Evolutionary conservation across 2,888 invertebrate genomes (phyloP), one percentile per base, ranked within the genome.

Genomic region (Drosophila buzzatii): DNA sequence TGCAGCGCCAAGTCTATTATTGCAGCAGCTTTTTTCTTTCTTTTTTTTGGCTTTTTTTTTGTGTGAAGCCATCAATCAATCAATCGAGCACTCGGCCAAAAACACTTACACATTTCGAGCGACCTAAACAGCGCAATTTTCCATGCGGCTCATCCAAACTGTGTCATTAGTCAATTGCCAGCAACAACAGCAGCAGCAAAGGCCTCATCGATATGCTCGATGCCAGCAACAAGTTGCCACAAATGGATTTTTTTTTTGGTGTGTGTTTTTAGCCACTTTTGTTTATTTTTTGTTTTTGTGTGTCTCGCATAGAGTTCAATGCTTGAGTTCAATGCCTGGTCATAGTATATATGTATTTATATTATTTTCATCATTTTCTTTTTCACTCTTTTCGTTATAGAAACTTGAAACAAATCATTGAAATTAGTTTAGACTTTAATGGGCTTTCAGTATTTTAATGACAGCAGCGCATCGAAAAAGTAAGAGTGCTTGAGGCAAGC

Each of bases 221-320:
- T 35, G 65, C 44, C 45, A 68, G 81, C 84, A 86, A 89, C 89
- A 88, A 83, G 89, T 88, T 83, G 85, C 82, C 85, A 35, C 73
- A 85, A 79, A 82, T 88, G 83, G 76, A 41, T 41, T 47, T 56
- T 55, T 44, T 42, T 51, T 20, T 37, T 5, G 12, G 44, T 44
- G 6, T 42, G 37, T 47, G 51, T 55, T 47, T 45, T 52, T 27
- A 27, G 5, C 23, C 31, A 39, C 55, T 52, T 67, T 57, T 20
- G 27, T 18, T 44, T 16, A 9, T 20, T 61, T 74, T 53, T n/a
- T 23, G 57, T 62, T 52, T 39, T 31, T 33, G 14, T 56, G 9
- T 33, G 33, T 57, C 44, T 58, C 35, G 62, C 41, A 57, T 65
- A 67, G 62, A 81, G 83, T 83, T 84, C 84, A 84, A 62, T 67